Base-by-base conservation (phyloP, 2,113 vertebrate species). In the Antechinus flavipes region DNA sequence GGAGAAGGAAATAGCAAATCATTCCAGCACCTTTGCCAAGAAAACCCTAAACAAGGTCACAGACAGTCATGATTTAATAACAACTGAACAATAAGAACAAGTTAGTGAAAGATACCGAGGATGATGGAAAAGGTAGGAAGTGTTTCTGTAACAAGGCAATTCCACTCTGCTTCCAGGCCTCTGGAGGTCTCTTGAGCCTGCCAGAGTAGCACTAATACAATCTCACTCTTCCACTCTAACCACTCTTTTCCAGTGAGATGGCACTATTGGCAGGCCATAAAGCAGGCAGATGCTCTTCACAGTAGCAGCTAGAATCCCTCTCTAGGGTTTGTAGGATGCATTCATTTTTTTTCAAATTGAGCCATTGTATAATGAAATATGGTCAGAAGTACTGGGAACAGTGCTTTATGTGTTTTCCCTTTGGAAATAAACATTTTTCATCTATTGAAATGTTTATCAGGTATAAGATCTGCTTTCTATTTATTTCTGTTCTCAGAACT, bases 381-480 rank as follows among this genome's bases (percentile, higher is more conserved):
- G 61, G 4, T 76, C 30, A 76, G 61, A 76, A 76, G 35, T n/a
- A 76, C 35, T 76, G 61, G 30, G 27, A 68, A 12, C 58, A 68
- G 10, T 6, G 35, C 35, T 76, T 76, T 76, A 76, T 76, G 35
- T 76, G 3, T 76, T n/a, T 35, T 35, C 30, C 30, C 30, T 68
- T 35, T n/a, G 61, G 61, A 35, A 76, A 76, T 35, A 76, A 76
- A 76, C 61, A 76, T n/a, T 68, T 27, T 30, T 68, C 58, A 68
- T 89, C 54, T 54, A 46, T 25, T 7, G 24, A 93, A 50, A 1
- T 46, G 54, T 42, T 16, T 24, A 5, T 84, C 50, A 53, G 54
- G 27, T 10, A 0, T 6, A 1, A 42, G 56, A 26, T 22, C 90
- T 11, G 2, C 0, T 1, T 55, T 30, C 10, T 49, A 2, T 49